Base-by-base conservation (phyloP, 2,888 invertebrate species). In the Scotopteryx bipunctaria region DNA sequence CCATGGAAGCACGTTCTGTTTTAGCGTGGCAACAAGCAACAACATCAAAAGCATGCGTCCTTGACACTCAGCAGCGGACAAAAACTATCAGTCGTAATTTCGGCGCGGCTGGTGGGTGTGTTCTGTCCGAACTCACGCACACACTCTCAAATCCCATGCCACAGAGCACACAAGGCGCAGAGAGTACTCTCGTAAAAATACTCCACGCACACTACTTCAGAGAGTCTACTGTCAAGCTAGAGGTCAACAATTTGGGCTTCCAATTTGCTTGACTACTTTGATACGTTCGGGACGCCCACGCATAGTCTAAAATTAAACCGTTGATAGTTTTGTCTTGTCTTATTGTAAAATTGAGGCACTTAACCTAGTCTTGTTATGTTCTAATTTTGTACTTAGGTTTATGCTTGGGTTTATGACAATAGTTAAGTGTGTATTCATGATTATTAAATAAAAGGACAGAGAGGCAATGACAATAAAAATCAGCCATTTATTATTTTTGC, bases 1-100 rank as follows among this genome's bases (percentile, higher is more conserved):
- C 47, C 46, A 47, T 37, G 57, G 52, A 59, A 54, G 57, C 55
- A 44, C 31, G 50, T 59, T 61, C 53, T 38, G 57, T 47, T 52
- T 59, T 61, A 63, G 71, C 69, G 61, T 75, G 69, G 75, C 73
- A 86, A 86, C 84, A 83, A 78, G 75, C 73, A 86, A 86, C 84
- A 83, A 78, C 54, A 52, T 57, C 43, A 44, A 49, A 74, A 70
- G 71, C 69, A 67, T 67, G 69, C 78, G 88, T 81, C 88, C 89
- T 88, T 89, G 89, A 88, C 88, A 88, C 88, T 86, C 78, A 73
- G 62, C 75, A 69, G 80, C 86, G 85, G 81, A 73, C 87, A 87
- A 86, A 87, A 87, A 86, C 81, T 81, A 79, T 79, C 82, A 76
- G 73, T 76, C 78, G 76, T 73, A 81, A 81, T 83, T 83, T 85